A percentile compares a stretch with the other conserved stretches of the same genome.
Evolutionary conservation across 1,140 invertebrate species (phyloP).

Genomic region (Eupeodes corollae): DNA sequence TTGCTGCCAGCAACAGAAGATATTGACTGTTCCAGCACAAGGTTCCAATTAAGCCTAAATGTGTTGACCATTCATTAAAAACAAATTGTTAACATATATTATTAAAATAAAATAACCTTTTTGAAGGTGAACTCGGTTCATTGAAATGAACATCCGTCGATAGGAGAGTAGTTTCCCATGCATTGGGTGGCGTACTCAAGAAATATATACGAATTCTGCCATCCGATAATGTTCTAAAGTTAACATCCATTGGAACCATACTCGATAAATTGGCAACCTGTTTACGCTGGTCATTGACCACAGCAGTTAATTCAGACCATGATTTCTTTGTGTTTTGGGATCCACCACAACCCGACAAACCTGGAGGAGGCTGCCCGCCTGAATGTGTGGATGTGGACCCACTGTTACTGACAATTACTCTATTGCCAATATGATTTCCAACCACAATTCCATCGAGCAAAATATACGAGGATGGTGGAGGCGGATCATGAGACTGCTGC

Average conservation of each 20-base stretch:
- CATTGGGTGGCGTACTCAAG: conserved; percentile 68
- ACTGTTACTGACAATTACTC: no score
- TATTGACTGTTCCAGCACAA: conserved; percentile 60
- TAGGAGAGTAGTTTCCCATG: conserved; percentile 77
- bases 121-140: conserved; percentile 3
- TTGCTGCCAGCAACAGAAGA: conserved; percentile 45
- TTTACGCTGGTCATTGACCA: conserved; percentile 70
- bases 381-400: no score
- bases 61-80: no score
- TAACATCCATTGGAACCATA: conserved; percentile 65
- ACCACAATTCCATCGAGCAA: no score
- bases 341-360: no score
- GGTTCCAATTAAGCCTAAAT: conserved; percentile 55
- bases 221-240: conserved; percentile 64
- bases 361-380: no score
- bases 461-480: no score
- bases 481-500: no score
- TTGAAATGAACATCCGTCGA: conserved; percentile 62
- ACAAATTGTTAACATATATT: background rate
- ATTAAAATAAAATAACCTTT: background rate
- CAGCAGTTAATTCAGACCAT: conserved; percentile 69
- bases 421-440: no score
- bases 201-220: conserved; percentile 79
- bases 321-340: conserved; percentile 39
- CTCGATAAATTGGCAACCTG: conserved; percentile 63